phyloP scores from a whole-genome alignment of 1,140 invertebrate genomes.

The fruit fly (Drosophila melanogaster) region DNA sequence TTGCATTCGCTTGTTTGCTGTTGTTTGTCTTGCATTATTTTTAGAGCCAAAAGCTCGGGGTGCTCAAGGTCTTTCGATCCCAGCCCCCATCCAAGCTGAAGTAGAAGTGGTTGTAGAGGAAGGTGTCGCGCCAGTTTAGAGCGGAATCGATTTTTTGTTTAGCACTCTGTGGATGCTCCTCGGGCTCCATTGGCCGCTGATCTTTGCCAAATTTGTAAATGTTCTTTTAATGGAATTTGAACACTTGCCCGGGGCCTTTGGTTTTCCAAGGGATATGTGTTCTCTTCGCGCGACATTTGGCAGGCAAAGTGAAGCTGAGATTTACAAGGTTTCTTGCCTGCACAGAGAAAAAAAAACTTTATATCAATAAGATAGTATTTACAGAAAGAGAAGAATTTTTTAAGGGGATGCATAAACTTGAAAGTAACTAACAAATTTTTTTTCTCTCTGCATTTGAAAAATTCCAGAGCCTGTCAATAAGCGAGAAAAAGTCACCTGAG shows the following conservation, averaged over 20 bases:
- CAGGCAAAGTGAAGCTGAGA: conserved; percentile 38
- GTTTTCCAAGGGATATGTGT: conserved; percentile 42
- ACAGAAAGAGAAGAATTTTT: no score
- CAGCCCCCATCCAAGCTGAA: conserved; percentile 39
- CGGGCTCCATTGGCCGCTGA: conserved; percentile 28
- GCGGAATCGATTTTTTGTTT: conserved; percentile 39
- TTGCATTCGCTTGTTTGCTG: conserved; percentile 58
- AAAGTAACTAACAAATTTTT: neutral
- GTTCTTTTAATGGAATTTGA: conserved; percentile 82
- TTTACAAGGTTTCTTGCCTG: conserved; percentile 11
- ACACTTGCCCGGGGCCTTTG: conserved; percentile 59
- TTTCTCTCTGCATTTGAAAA: neutral
- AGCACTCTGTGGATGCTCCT: conserved; percentile 11
- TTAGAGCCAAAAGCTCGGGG: conserved; percentile 28
- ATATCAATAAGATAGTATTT: no score
- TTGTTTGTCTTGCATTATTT: conserved; percentile 70
- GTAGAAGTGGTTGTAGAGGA: conserved; percentile 6
- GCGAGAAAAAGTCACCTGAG: conserved; percentile 3
- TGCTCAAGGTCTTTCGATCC: conserved; percentile 70
- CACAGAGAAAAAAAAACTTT: conserved; percentile 13
- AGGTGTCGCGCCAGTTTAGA: conserved; percentile 70
- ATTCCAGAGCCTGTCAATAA: conserved; percentile 16
- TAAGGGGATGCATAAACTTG: no score
- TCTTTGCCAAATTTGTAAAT: conserved; percentile 83
- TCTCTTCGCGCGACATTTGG: conserved; percentile 43